phyloP scores from a whole-genome alignment of 1,140 invertebrate species.

The Hylaeus volcanicus region DNA sequence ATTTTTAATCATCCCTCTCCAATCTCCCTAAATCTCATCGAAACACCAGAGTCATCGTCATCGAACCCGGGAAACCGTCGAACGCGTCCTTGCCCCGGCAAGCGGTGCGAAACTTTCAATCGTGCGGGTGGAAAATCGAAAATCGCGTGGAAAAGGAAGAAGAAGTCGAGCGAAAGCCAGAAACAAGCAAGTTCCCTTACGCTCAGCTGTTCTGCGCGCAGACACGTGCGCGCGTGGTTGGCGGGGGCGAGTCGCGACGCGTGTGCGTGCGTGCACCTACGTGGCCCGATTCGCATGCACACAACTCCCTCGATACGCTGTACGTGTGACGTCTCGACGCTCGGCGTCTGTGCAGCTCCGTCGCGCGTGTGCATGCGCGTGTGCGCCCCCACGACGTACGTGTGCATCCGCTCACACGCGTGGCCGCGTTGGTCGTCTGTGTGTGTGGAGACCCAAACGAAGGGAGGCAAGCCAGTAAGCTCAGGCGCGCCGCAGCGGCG shows the following conservation, averaged over 20 bases:
- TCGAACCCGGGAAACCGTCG: no score
- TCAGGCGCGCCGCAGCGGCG: constrained; percentile 79
- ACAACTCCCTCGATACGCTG: not conserved
- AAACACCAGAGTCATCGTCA: no score
- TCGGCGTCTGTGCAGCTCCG: not conserved
- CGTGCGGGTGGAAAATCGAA: not conserved
- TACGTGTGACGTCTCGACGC: constrained; percentile 5
- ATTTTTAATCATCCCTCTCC: no score
- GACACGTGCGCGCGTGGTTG: constrained; percentile 77
- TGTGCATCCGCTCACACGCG: constrained; percentile 62
- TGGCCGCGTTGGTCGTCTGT: constrained; percentile 66
- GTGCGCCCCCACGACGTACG: constrained; percentile 45
- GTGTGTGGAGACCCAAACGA: constrained; percentile 78
- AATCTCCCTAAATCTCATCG: no score
- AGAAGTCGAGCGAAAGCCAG: not conserved
- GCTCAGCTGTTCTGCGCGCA: constrained; percentile 79
- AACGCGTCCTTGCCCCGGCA: no score
- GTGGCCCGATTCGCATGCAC: not conserved
- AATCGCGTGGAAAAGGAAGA: not conserved
- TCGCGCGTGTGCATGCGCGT: constrained; percentile 53
- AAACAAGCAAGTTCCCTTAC: constrained; percentile 61
- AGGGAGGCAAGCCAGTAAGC: constrained; percentile 80
- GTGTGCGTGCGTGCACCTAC: constrained; percentile 62
- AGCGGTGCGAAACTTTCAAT: no score
- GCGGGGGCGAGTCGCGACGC: constrained; percentile 59